Percentiles rank a stretch among this genome's conserved stretches.
These are phyloP conservation scores for Paratrypauchen microcephalus DNA, from an alignment of 2,797 vertebrate genomes.

Conservation along the genomic window DNA sequence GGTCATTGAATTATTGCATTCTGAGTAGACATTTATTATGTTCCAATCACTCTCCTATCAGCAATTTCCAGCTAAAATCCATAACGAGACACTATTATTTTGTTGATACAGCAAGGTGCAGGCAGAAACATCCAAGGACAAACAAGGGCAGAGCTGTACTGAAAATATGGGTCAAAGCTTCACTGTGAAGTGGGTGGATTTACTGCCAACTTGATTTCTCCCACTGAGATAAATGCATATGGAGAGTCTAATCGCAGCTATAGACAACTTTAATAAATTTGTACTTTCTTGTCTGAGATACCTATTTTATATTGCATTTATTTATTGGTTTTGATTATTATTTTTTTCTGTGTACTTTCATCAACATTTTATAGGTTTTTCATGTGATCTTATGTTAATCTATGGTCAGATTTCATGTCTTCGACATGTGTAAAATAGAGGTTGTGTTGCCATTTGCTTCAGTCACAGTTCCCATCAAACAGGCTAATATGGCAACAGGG, in stretches of 20 bases:
- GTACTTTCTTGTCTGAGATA: too few species aligned
- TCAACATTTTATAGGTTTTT: not conserved
- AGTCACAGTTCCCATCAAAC: conserved; percentile 63
- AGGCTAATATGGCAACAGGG: conserved; percentile 55
- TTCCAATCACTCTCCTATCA: conserved; percentile 37
- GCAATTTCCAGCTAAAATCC: conserved; percentile 45
- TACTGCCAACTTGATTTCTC: conserved; percentile 64
- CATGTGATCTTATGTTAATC: conserved; percentile 28
- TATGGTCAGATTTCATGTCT: conserved; percentile 49
- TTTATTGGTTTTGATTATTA: too few species aligned
- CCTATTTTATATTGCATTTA: too few species aligned
- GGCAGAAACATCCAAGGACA: conserved; percentile 55
- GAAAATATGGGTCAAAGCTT: conserved; percentile 46
- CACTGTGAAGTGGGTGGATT: conserved; percentile 67
- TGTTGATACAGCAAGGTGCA: conserved; percentile 37
- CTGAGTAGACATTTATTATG: conserved; percentile 36
- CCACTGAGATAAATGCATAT: conserved; percentile 58
- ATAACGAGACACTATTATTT: conserved; percentile 40
- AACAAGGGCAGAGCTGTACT: conserved; percentile 29
- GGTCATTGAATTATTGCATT: conserved; percentile 45
- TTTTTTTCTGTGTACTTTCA: too few species aligned
- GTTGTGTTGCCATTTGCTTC: conserved; percentile 61
- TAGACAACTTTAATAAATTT: too few species aligned
- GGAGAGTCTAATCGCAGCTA: conserved; percentile 60
- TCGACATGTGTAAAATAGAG: conserved; percentile 56